phyloP scores from a whole-genome alignment of 2,113 vertebrate species.

The Eurypyga helias region DNA sequence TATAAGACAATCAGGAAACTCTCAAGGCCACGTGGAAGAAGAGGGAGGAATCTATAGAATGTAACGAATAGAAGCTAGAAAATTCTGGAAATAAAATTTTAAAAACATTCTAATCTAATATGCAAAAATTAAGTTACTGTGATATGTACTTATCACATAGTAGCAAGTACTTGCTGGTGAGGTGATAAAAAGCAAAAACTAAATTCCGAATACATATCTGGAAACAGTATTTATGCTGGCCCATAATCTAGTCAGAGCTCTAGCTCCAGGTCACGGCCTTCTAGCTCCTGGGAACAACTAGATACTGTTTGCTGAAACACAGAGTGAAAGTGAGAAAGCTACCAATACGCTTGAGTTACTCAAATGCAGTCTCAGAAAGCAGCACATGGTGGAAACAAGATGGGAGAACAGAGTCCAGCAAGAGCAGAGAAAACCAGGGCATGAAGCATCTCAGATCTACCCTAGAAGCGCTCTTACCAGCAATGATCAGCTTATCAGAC shows the following conservation, averaged over 20 bases:
- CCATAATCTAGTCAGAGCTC: not conserved
- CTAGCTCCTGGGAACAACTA: not conserved
- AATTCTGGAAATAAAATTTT: not conserved
- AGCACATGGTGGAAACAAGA: not conserved
- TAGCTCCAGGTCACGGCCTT: not conserved
- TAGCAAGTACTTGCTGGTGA: not conserved
- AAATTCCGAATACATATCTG: not conserved
- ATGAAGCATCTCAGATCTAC: not conserved
- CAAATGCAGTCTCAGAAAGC: not conserved
- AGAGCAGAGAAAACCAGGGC: not conserved
- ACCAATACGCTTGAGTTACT: not conserved
- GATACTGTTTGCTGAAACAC: not conserved
- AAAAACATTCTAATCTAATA: not conserved
- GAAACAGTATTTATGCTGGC: not conserved
- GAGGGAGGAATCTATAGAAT: not conserved
- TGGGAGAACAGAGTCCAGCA: not conserved
- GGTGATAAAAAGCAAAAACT: not conserved
- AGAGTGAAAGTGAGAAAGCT: not conserved
- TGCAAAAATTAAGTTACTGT: not conserved
- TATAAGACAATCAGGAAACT: not conserved
- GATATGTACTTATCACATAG: not conserved
- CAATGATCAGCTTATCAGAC: not conserved
- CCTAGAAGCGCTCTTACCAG: not conserved
- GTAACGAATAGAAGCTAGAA: not conserved
- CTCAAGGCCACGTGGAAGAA: fast-evolving